phyloP scores from a whole-genome alignment of 2,797 vertebrate species.

The Sebastes iracundus region DNA sequence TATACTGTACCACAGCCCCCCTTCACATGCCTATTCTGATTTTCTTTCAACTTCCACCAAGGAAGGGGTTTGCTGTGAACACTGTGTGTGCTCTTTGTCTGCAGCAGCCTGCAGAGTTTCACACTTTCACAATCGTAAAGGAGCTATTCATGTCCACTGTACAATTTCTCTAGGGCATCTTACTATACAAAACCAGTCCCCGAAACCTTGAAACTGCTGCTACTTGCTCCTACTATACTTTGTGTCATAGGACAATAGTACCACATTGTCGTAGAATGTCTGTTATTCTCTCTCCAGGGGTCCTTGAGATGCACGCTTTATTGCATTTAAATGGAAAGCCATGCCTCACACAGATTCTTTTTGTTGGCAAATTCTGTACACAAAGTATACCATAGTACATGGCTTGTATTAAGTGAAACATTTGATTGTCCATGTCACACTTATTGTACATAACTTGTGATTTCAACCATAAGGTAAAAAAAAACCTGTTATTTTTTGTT shows the following conservation, averaged over 20 bases:
- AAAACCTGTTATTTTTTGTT: neutral
- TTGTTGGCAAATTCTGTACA: neutral
- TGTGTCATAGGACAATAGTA: neutral
- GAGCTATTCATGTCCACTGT: neutral
- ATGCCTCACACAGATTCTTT: neutral
- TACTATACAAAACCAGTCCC: neutral
- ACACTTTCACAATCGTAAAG: neutral
- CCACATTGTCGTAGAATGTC: neutral
- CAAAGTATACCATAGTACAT: neutral
- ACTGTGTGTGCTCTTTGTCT: neutral
- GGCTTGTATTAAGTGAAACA: neutral
- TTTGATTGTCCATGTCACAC: neutral
- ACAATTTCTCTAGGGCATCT: neutral
- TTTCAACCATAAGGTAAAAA: neutral
- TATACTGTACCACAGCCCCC: neutral
- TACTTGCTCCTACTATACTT: neutral
- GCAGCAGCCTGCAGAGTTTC: neutral
- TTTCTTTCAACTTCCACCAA: neutral
- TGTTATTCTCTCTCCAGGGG: neutral
- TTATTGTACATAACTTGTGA: neutral
- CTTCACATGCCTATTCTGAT: neutral
- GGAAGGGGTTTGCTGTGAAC: neutral
- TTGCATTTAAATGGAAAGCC: neutral
- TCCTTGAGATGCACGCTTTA: neutral
- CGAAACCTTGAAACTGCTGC: neutral